Percentiles rank a stretch among this genome's conserved stretches.
Conservation (phyloP, 2,113 vertebrate species). For the Sterna hirundo region DNA sequence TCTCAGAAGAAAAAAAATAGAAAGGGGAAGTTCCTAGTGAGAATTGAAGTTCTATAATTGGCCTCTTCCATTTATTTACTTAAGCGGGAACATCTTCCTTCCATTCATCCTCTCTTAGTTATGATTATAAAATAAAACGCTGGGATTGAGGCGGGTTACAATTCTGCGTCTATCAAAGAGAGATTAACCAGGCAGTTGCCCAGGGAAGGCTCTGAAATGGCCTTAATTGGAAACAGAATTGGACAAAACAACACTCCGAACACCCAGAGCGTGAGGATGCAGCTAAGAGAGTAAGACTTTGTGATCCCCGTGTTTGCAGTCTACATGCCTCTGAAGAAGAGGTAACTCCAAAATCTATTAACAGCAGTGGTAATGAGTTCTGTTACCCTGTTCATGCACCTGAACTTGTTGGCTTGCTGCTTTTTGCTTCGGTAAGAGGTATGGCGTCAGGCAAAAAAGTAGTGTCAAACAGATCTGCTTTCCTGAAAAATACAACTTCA, state of each 20-base stretch:
- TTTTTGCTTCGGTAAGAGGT: not conserved
- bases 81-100: constrained; percentile 43
- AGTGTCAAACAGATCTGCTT: not conserved
- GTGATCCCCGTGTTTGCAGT: not conserved
- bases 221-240: not conserved
- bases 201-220: not conserved
- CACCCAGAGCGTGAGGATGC: not conserved
- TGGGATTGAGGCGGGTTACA: not conserved
- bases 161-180: not conserved
- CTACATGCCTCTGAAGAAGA: not conserved
- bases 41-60: constrained; percentile 29
- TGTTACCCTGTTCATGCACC: not conserved
- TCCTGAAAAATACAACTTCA: not conserved
- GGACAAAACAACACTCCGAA: not conserved
- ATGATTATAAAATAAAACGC: not conserved
- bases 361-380: not conserved
- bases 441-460: not conserved
- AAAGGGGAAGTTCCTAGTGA: constrained; percentile 26
- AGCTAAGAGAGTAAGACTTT: not conserved
- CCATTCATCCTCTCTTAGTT: constrained; percentile 4
- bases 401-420: not conserved
- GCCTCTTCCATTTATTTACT: constrained; percentile 12
- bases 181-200: not conserved
- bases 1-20: not conserved
- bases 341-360: not conserved